Percentiles rank a stretch among this genome's conserved stretches.
These are phyloP conservation scores for Diacarnus erythraeanus DNA, from an alignment of 37 sponge, comb jelly and placozoan genomes.

Conservation along the genomic window DNA sequence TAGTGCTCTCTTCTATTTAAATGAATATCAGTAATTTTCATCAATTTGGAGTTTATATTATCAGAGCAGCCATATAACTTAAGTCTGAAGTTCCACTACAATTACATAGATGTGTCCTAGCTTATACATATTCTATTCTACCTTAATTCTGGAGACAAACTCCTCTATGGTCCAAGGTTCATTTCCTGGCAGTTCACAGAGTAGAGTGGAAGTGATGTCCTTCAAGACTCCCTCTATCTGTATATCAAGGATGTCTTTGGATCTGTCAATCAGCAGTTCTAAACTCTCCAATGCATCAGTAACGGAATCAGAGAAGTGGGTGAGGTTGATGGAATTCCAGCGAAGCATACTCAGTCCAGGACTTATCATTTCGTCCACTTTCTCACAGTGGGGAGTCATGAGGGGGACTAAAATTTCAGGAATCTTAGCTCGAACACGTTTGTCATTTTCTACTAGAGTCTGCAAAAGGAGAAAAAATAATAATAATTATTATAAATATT, in stretches of 20 bases:
- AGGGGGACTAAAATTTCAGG: slow-evolving; percentile 68
- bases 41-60: too few species aligned
- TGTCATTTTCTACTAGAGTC: slow-evolving; percentile 54
- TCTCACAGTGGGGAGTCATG: slow-evolving; percentile 77
- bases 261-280: slow-evolving; percentile 79
- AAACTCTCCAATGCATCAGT: slow-evolving; percentile 54
- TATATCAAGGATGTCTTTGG: slow-evolving; percentile 53
- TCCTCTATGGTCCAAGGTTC: slow-evolving; percentile 61
- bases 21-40: too few species aligned
- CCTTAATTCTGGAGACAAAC: slow-evolving; percentile 25
- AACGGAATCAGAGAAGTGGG: slow-evolving; percentile 51
- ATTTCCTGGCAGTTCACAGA: slow-evolving; percentile 76
- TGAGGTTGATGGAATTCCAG: slow-evolving; percentile 92
- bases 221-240: slow-evolving; percentile 68
- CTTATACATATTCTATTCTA: too few species aligned
- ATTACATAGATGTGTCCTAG: too few species aligned
- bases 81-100: too few species aligned
- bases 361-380: slow-evolving; percentile 77
- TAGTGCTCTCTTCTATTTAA: too few species aligned
- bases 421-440: slow-evolving; percentile 65
- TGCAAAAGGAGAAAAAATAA: slow-evolving; percentile 21
- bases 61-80: too few species aligned
- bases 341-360: slow-evolving; percentile 86
- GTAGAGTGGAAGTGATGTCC: slow-evolving; percentile 51
- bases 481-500: too few species aligned